These are phyloP conservation scores for Drosophila algonquin DNA, from an alignment of 2,888 invertebrate genomes.

Conservation along the genomic window DNA sequence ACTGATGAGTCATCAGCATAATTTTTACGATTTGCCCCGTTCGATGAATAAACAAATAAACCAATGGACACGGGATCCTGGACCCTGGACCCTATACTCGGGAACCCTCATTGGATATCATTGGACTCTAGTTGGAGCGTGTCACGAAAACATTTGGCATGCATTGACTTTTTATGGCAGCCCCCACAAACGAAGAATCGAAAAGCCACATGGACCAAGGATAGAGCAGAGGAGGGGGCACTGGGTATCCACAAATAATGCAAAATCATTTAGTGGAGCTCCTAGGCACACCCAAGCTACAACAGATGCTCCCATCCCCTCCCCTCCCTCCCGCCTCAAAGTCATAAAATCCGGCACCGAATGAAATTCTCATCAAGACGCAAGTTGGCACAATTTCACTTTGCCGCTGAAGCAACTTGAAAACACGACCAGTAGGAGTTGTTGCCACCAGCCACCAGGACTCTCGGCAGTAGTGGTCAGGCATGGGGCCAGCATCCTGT, in stretches of 20 bases:
- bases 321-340: conserved; percentile 40
- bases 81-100: conserved; percentile 38
- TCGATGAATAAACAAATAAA: conserved; percentile 80
- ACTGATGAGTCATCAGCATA: conserved; percentile 81
- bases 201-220: conserved; percentile 6
- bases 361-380: conserved; percentile 77
- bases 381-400: conserved; percentile 72
- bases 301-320: not conserved
- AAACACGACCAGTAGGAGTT: conserved; percentile 25
- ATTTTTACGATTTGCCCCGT: conserved; percentile 76
- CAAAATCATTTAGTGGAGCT: conserved; percentile 78
- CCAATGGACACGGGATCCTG: conserved; percentile 42
- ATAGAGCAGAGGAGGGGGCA: not conserved
- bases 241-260: conserved; percentile 66
- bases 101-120: conserved; percentile 15
- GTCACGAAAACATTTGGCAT: conserved; percentile 78
- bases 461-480: conserved; percentile 8
- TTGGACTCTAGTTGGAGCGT: conserved; percentile 58
- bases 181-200: conserved; percentile 22
- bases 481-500: not conserved
- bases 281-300: conserved; percentile 21
- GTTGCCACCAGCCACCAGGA: not conserved
- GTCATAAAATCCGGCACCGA: conserved; percentile 76
- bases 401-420: conserved; percentile 71
- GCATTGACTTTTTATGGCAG: conserved; percentile 78